Evolutionary conservation across 2,113 vertebrate genomes (phyloP).

Genomic region (Apaloderma vittatum): DNA sequence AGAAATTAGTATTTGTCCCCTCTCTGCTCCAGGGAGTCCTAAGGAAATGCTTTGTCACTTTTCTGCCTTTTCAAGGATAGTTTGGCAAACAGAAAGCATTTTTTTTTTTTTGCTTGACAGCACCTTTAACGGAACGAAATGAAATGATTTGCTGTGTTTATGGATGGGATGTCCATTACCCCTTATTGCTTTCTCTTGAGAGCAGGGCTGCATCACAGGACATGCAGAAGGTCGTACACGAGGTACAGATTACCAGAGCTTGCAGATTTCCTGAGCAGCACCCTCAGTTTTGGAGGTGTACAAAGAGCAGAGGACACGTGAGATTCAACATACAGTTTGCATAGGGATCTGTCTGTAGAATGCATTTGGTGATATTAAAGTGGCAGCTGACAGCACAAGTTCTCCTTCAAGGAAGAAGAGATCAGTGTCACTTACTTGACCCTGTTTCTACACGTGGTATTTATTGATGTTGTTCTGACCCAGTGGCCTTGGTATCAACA

Average conservation of each 20-base stretch:
- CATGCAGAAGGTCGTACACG: neutral
- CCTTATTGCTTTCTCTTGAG: neutral
- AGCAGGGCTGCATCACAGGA: neutral
- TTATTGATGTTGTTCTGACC: constrained; percentile 50
- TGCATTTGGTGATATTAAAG: neutral
- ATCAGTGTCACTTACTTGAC: neutral
- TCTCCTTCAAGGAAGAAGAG: neutral
- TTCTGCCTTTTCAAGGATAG: neutral
- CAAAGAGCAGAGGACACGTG: neutral
- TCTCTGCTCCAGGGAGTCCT: neutral
- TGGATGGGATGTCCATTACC: neutral
- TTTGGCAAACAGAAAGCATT: neutral
- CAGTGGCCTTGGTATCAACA: neutral
- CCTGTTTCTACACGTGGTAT: neutral
- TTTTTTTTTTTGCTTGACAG: neutral
- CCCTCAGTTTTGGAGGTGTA: neutral
- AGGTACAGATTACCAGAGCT: neutral
- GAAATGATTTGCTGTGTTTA: neutral
- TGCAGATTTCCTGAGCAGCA: neutral
- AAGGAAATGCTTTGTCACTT: neutral
- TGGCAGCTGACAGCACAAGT: neutral
- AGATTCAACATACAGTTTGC: neutral
- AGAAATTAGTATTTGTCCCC: neutral
- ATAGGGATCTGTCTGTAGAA: accelerated
- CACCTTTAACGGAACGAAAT: neutral